These are phyloP conservation scores for Chamaetylas fuelleborni DNA, from an alignment of 2,113 vertebrate genomes.

Conservation along the genomic window DNA sequence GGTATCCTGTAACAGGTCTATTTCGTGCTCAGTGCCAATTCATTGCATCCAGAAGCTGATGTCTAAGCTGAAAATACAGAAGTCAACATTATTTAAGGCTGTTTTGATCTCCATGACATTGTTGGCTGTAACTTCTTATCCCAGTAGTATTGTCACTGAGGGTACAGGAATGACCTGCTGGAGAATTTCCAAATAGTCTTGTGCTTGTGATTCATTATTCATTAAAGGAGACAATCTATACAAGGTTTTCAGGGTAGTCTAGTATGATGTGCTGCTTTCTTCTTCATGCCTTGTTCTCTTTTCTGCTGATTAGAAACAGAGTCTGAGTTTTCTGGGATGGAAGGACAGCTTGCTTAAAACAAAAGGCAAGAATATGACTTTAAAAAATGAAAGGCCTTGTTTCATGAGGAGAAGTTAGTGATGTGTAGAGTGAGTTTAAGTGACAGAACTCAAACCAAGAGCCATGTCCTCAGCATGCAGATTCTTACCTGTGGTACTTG, in stretches of 20 bases:
- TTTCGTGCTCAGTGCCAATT: background rate
- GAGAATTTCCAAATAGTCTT: slow-evolving; percentile 57
- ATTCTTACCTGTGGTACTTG: background rate
- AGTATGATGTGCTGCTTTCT: background rate
- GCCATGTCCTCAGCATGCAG: background rate
- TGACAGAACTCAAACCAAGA: background rate
- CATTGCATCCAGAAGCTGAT: background rate
- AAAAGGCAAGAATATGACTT: background rate
- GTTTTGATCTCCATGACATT: slow-evolving; percentile 51
- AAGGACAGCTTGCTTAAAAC: background rate
- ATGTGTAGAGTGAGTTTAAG: background rate
- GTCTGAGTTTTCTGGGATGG: background rate
- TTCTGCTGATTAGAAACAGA: background rate
- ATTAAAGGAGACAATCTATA: slow-evolving; percentile 47
- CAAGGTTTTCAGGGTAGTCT: background rate
- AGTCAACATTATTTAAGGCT: slow-evolving; percentile 44
- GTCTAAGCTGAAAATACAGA: slow-evolving; percentile 16
- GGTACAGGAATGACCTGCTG: slow-evolving; percentile 33
- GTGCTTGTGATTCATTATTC: slow-evolving; percentile 63
- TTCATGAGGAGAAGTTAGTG: background rate
- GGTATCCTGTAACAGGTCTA: background rate
- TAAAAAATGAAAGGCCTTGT: background rate
- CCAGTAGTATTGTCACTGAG: slow-evolving; percentile 47
- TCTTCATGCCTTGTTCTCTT: background rate
- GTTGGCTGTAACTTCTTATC: slow-evolving; percentile 44